Evolutionary conservation across 2,797 vertebrate genomes (phyloP), one percentile per base, ranked within the genome.

Genomic region (Paratrypauchen microcephalus): DNA sequence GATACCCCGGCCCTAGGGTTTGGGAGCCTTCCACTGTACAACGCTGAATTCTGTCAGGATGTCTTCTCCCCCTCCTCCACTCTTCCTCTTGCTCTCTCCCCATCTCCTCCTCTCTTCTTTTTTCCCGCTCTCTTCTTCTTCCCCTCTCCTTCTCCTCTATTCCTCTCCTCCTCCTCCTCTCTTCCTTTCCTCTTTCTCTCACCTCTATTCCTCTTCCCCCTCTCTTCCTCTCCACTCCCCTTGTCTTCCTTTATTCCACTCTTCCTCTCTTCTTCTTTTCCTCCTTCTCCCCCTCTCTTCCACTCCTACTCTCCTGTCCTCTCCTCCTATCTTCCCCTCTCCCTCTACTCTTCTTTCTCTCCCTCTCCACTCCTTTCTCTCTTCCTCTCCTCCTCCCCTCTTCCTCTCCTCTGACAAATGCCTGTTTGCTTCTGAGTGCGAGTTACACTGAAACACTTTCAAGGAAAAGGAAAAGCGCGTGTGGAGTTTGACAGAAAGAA

Each of bases 401-500:
- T 18, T 41, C 3, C 1, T 1, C 9, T 19, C 41, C 18, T 68
- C 69, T 15, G 19, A 72, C 65, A 65, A 23, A 72, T 60, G 28
- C 18, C 24, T 30, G 45, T 32, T 66, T 2, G 7, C 60, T 71
- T 47, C 62, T 65, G 59, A 6, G 26, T 2, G 55, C 28, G 57
- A 26, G 59, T 45, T 54, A 66, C 71, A 54, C 67, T 48, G 57
- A 5, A 72, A 63, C 56, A 62, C 77, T 65, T 72, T 41, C 21
- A 36, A n/a, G 9, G n/a, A 72, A 66, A 65, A 63, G 62, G 57
- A 71, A 74, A 71, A 68, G 81, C 63, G 54, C 24, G 26, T 58
- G 67, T 82, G 73, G 76, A 78, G 82, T 60, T 71, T 77, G 73
- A 74, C 28, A n/a, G 71, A 74, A 71, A 60, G 74, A 82, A 75